These are phyloP conservation scores for Plebejus anna DNA, from an alignment of 2,888 invertebrate genomes.

Conservation along the genomic window DNA sequence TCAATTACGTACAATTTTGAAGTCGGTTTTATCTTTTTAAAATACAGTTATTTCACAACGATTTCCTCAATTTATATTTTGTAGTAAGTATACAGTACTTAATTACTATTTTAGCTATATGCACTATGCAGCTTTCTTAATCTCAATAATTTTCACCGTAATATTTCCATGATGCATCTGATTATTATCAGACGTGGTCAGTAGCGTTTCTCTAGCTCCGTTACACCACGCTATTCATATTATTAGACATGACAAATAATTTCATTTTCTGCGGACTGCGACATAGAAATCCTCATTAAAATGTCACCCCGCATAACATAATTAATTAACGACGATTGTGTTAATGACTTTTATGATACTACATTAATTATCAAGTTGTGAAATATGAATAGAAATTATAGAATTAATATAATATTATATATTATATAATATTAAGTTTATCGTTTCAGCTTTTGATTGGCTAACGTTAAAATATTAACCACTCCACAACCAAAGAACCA, in stretches of 20 bases:
- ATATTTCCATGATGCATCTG: constrained; percentile 8
- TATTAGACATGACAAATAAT: background rate
- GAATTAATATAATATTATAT: no score
- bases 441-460: no score
- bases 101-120: background rate
- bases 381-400: background rate
- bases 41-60: background rate
- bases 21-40: no score
- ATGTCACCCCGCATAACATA: background rate
- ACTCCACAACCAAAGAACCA: no score
- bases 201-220: constrained; percentile 17
- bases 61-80: background rate
- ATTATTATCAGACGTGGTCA: constrained; percentile 7
- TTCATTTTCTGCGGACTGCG: constrained; percentile 7
- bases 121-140: background rate
- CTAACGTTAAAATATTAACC: no score
- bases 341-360: background rate
- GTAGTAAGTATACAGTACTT: no score
- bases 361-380: background rate
- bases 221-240: background rate
- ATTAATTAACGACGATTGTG: background rate
- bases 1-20: no score
- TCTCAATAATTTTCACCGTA: background rate
- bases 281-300: background rate
- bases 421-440: no score